Evolutionary conservation across 2,888 invertebrate genomes (phyloP).

Genomic region (Drosophila tanythrix): DNA sequence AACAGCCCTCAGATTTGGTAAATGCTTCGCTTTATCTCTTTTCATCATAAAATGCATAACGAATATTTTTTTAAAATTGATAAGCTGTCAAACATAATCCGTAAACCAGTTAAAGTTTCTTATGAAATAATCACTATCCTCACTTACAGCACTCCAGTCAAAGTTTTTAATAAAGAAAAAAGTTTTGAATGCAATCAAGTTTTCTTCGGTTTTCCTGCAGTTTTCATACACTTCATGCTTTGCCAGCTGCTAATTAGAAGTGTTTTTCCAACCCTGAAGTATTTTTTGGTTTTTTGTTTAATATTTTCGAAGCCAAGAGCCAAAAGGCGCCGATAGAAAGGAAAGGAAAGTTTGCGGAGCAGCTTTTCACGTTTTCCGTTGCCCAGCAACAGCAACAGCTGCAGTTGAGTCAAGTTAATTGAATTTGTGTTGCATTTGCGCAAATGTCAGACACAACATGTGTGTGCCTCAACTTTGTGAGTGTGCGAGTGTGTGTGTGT

Average conservation of each 20-base stretch:
- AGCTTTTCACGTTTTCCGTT: constrained; percentile 53
- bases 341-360: constrained; percentile 3
- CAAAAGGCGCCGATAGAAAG: constrained; percentile 12
- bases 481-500: constrained; percentile 15
- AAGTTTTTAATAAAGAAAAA: constrained; percentile 11
- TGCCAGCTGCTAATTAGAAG: constrained; percentile 55
- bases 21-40: too few relatives aligned
- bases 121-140: not conserved
- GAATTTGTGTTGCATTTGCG: constrained; percentile 68
- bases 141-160: not conserved
- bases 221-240: constrained; percentile 14
- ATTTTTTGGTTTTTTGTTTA: not conserved
- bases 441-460: constrained; percentile 47
- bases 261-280: constrained; percentile 8
- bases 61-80: not conserved
- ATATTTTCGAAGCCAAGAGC: constrained; percentile 29
- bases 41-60: not conserved
- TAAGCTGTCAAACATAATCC: constrained; percentile 1
- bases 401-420: constrained; percentile 60
- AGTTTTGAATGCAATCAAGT: constrained; percentile 26
- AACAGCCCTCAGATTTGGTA: too few relatives aligned
- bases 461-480: constrained; percentile 1
- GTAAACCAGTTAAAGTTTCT: constrained; percentile 11
- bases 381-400: constrained; percentile 42
- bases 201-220: constrained; percentile 1